These are phyloP conservation scores for Pempheris klunzingeri DNA, from an alignment of 2,797 vertebrate genomes.

Conservation along the genomic window DNA sequence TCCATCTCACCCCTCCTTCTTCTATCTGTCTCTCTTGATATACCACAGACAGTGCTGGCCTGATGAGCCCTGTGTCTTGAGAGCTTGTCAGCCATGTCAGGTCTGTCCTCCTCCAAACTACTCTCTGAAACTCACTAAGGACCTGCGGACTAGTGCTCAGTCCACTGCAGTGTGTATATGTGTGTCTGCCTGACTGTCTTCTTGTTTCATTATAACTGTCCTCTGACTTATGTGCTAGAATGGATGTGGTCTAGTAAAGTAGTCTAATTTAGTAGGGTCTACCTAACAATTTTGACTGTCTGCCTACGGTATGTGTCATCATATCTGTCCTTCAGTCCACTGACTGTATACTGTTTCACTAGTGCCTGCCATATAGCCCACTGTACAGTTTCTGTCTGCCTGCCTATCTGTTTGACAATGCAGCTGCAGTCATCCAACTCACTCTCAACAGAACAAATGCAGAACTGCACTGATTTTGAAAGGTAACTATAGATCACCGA, in stretches of 20 bases:
- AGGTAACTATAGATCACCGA: not conserved
- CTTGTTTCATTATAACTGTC: conserved; percentile 34
- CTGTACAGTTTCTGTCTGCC: not conserved
- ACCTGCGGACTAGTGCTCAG: conserved; percentile 39
- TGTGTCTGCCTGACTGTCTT: conserved; percentile 24
- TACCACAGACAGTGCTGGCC: conserved; percentile 10
- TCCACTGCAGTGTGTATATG: conserved; percentile 40
- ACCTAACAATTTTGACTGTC: conserved; percentile 15
- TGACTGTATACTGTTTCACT: not conserved
- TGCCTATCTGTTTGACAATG: conserved; percentile 24
- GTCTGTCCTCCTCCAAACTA: conserved; percentile 67
- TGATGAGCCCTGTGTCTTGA: conserved; percentile 56
- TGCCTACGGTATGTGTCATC: conserved; percentile 13
- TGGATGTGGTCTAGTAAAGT: conserved; percentile 8
- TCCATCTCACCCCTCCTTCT: conserved; percentile 5
- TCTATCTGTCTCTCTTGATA: conserved; percentile 35
- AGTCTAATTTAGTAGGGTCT: conserved; percentile 14
- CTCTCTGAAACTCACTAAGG: conserved; percentile 54
- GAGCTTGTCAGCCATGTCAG: conserved; percentile 72
- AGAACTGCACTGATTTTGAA: not conserved
- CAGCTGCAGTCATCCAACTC: not conserved
- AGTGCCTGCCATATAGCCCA: conserved; percentile 4
- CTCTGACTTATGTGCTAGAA: conserved; percentile 26
- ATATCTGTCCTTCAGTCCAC: conserved; percentile 23
- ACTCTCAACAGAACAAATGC: conserved; percentile 11